phyloP scores from a whole-genome alignment of 1,140 invertebrate species.

The Ephestia elutella region DNA sequence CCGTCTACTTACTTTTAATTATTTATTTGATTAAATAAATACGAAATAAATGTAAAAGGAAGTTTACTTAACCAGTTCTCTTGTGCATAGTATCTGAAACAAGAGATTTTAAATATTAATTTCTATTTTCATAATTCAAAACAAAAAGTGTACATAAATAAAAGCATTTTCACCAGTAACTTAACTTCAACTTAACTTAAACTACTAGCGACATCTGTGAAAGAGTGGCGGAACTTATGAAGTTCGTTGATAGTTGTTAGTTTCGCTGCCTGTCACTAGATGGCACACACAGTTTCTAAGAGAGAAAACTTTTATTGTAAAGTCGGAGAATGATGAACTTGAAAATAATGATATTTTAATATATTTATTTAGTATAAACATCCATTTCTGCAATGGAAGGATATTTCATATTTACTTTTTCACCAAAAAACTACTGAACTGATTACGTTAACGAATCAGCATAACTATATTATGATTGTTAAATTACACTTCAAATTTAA shows the following conservation, averaged over 20 bases:
- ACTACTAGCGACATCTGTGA: constrained; percentile 38
- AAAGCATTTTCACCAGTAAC: background rate
- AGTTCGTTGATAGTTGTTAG: constrained; percentile 15
- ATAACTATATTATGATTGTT: too few species aligned
- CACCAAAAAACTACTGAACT: too few species aligned
- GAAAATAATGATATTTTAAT: too few species aligned
- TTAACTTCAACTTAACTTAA: background rate
- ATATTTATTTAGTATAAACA: too few species aligned
- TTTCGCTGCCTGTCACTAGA: constrained; percentile 30
- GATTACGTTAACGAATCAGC: too few species aligned
- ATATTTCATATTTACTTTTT: too few species aligned
- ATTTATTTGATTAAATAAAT: too few species aligned
- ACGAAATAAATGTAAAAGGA: constrained; percentile 15
- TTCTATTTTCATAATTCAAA: constrained; percentile 14
- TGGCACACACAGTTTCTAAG: constrained; percentile 27
- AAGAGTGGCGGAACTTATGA: constrained; percentile 22
- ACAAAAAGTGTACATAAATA: constrained; percentile 11
- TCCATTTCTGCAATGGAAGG: too few species aligned
- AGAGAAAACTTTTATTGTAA: background rate
- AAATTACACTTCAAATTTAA: too few species aligned
- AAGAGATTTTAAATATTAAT: constrained; percentile 49
- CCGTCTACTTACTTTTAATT: too few species aligned
- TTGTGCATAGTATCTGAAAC: constrained; percentile 71
- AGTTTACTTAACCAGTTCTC: constrained; percentile 62
- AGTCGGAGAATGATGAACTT: too few species aligned